phyloP scores from a whole-genome alignment of 2,113 vertebrate species.

The Daubentonia madagascariensis region DNA sequence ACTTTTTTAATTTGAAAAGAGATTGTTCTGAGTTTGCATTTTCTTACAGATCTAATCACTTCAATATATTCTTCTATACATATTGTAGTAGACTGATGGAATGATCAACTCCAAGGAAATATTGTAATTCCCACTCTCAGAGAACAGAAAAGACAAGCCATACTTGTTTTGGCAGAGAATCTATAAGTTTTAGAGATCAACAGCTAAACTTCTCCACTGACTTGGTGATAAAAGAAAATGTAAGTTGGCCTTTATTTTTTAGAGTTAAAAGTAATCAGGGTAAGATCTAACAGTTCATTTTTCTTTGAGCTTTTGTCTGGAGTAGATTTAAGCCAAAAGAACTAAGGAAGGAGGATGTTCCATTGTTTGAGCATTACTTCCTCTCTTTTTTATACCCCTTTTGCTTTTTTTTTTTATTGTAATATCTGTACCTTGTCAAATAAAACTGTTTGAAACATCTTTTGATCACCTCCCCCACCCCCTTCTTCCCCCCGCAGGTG shows the following conservation, averaged over 20 bases:
- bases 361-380: conserved; percentile 4
- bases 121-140: not conserved
- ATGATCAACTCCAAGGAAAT: not conserved
- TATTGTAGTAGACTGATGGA: not conserved
- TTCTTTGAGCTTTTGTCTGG: not conserved
- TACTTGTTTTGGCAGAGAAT: conserved; percentile 31
- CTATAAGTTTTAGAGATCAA: conserved; percentile 7
- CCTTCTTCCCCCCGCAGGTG: not conserved
- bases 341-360: not conserved
- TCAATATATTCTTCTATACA: not conserved
- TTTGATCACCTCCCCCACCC: not conserved
- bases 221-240: conserved; percentile 7
- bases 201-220: conserved; percentile 25
- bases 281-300: conserved; percentile 35
- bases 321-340: conserved; percentile 30
- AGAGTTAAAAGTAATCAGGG: conserved; percentile 39
- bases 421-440: conserved; percentile 48
- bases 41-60: not conserved
- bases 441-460: conserved; percentile 37
- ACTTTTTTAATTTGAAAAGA: conserved; percentile 21
- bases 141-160: conserved; percentile 22
- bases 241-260: not conserved
- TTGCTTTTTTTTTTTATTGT: not conserved
- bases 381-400: not conserved
- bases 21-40: not conserved